Evolutionary conservation across 1,140 invertebrate species (phyloP), one percentile per base, ranked within the genome.

Genomic region (Lineus longissimus): DNA sequence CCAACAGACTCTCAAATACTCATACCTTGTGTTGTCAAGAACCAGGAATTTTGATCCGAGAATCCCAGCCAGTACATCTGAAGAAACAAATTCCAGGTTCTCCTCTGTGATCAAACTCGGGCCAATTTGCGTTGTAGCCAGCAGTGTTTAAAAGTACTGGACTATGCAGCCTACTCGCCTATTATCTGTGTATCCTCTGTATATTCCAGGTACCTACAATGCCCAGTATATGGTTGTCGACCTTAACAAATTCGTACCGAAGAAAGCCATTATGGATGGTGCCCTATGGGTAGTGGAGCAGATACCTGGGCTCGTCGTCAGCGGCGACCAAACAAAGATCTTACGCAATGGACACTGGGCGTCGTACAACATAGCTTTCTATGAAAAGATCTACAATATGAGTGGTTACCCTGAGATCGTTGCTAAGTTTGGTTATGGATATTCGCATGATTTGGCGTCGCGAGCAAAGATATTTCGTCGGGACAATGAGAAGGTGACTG

Each of bases 191-290:
- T 4, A 36, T 15, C 33, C 15, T 36, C 33, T 36, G 6, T 36
- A 15, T 15, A 7, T 36, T 59, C 29, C 62, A 78, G 80, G 80
- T 6, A 80, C 80, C 7, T 82, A 82, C 57, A 82, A 82, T 63
- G 81, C 81, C 64, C 78, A 82, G 67, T 82, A 80, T 54, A 82
- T 82, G 78, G 61, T 81, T 9, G 56, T 82, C 19, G 79, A 81
- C 58, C 65, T 79, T 61, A 80, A 78, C 33, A 69, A 75, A 60
- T 70, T 80, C 22, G 45, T 70, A 13, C 66, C 72, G 36, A 59
- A 63, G 4, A 65, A 65, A 54, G 51, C 54, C n/a, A 65, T 77
- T 9, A 31, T 65, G 27, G 77, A 78, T 68, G 67, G 67, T 64
- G 71, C 78, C n/a, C 67, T 82, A 25, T 81, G 74, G 72, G 73